Evolutionary conservation across 2,888 invertebrate species (phyloP), one percentile per base, ranked within the genome.

Genomic region (Perithous albicinctus): DNA sequence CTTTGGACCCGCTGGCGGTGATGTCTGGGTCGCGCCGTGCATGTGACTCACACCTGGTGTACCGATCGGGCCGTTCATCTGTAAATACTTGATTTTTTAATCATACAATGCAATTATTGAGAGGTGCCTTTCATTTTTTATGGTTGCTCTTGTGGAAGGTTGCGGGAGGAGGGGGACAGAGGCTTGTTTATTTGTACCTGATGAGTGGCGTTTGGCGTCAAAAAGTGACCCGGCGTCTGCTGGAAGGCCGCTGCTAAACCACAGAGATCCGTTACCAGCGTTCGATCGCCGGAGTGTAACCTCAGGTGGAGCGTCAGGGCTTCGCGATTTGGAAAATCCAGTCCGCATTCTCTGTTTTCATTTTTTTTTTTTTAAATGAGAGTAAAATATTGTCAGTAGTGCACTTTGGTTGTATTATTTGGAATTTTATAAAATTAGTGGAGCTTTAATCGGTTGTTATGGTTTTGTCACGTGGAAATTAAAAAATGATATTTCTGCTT

Each of bases 251-350:
- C 96, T 38, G 97, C 96, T 87, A 97, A 94, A 87, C 96, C 96
- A 93, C 97, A 96, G 90, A 97, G 94, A 93, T 97, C 97, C 79
- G 96, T 96, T 86, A 97, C 96, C 88, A 96, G 95, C 85, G 96
- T 96, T 90, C 96, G 95, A 93, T 97, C 97, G 83, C 96, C 97
- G 76, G 96, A 95, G 93, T 97, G 97, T 89, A 97, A 94, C 84
- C 97, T 95, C 92, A 96, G 95, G 94, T 97, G 97, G 85, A 97
- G 93, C 59, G 96, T 96, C 79, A 97, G 93, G 86, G 96, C 97
- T 94, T 97, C 97, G 92, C 96, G 94, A 84, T 95, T 95, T 82
- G 95, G 94, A 88, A 95, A 95, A 87, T 94, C 94, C 91, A 95
- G 94, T 84, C 95, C 95, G 88, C 95, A 95, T 91, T 95, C 95